Evolutionary conservation across 2,888 invertebrate genomes (phyloP).

Genomic region (Trilocha varians): DNA sequence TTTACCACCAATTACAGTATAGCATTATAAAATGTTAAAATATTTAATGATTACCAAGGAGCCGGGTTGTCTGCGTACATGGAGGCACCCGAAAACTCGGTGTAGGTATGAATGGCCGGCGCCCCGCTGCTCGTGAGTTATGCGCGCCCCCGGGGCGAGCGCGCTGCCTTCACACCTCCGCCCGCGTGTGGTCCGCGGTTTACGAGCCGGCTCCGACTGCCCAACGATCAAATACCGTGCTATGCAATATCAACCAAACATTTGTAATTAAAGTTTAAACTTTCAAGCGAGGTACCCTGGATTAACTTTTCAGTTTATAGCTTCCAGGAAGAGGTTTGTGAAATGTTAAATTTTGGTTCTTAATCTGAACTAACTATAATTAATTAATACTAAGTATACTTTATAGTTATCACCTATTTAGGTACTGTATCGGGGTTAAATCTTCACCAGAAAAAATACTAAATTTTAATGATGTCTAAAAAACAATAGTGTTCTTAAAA

Average conservation of each 20-base stretch:
- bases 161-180: constrained; percentile 70
- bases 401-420: too few species aligned
- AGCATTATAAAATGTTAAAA: background rate
- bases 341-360: background rate
- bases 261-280: background rate
- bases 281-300: background rate
- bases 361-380: too few species aligned
- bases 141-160: constrained; percentile 59
- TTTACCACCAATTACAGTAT: background rate
- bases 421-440: too few species aligned
- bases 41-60: constrained; percentile 14
- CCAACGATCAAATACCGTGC: constrained; percentile 31
- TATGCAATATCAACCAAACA: constrained; percentile 20
- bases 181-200: constrained; percentile 71
- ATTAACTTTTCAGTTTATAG: too few species aligned
- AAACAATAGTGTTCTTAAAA: too few species aligned
- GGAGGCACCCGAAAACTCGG: constrained; percentile 30
- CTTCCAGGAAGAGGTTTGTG: background rate
- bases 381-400: too few species aligned
- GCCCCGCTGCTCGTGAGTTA: constrained; percentile 71
- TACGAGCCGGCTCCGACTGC: constrained; percentile 55
- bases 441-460: too few species aligned
- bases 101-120: constrained; percentile 68
- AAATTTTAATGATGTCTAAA: too few species aligned
- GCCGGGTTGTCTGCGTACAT: constrained; percentile 53